These are phyloP conservation scores for Cosmia pyralina DNA, from an alignment of 2,888 invertebrate genomes.

Conservation along the genomic window DNA sequence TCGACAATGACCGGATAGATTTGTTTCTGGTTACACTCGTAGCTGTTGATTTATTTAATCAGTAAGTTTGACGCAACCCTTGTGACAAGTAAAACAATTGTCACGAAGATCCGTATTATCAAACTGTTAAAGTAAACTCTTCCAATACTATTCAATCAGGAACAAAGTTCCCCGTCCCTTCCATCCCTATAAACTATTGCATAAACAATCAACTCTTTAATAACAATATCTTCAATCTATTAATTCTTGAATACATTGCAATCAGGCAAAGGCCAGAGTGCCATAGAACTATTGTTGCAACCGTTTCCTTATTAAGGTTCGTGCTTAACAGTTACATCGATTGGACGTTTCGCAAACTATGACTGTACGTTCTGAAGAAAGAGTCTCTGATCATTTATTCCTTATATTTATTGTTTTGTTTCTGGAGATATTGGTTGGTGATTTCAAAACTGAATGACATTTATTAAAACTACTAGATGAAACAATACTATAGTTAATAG, in stretches of 20 bases:
- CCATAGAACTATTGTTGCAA: conserved; percentile 43
- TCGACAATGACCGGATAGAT: not conserved
- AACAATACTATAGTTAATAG: too few species aligned
- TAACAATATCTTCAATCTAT: conserved; percentile 52
- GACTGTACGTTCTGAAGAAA: conserved; percentile 16
- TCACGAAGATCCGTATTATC: too few species aligned
- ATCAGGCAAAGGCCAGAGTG: conserved; percentile 49
- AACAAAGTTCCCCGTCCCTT: not conserved
- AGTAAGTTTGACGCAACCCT: conserved; percentile 6
- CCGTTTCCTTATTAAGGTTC: conserved; percentile 53
- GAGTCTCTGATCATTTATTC: not conserved
- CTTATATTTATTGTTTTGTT: not conserved
- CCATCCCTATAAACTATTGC: conserved; percentile 27
- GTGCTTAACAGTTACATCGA: conserved; percentile 48
- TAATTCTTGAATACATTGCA: conserved; percentile 35
- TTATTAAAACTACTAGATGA: too few species aligned
- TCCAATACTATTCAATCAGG: conserved; percentile 19
- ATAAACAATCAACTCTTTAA: conserved; percentile 34
- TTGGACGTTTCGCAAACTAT: conserved; percentile 34
- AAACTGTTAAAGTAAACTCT: not conserved
- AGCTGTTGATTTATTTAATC: conserved; percentile 17
- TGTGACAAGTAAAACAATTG: conserved; percentile 7
- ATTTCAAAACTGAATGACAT: not conserved
- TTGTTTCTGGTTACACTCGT: not conserved
- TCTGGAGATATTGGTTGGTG: not conserved